These are phyloP conservation scores for Altica lythri DNA, from an alignment of 2,888 invertebrate species.

Conservation along the genomic window DNA sequence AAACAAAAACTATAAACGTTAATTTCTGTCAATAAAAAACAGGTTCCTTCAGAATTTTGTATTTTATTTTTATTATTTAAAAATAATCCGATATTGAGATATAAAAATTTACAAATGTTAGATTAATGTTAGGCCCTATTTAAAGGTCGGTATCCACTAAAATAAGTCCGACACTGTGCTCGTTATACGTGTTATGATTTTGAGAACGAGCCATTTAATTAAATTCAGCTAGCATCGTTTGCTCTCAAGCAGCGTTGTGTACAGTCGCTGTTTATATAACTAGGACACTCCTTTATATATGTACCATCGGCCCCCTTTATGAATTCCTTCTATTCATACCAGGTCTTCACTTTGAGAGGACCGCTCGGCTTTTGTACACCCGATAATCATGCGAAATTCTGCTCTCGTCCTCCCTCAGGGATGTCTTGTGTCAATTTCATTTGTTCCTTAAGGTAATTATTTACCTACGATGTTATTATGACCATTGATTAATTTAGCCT, in stretches of 20 bases:
- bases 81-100: too few species aligned
- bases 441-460: too few species aligned
- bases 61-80: too few species aligned
- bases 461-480: too few species aligned
- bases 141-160: neutral
- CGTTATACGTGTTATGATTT: constrained; percentile 48
- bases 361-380: too few species aligned
- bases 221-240: constrained; percentile 48
- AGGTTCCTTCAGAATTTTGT: too few species aligned
- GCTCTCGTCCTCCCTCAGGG: too few species aligned
- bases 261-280: constrained; percentile 13
- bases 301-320: constrained; percentile 2
- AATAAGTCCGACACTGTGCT: constrained; percentile 1
- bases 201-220: constrained; percentile 46
- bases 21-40: too few species aligned
- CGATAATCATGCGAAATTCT: too few species aligned
- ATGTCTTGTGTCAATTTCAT: too few species aligned
- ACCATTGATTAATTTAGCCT: too few species aligned
- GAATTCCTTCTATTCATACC: constrained; percentile 6
- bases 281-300: constrained; percentile 7
- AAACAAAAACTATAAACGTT: neutral
- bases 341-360: constrained; percentile 6
- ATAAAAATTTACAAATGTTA: neutral
- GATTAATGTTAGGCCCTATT: neutral
- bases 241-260: constrained; percentile 48